Conservation (phyloP, 2,113 vertebrate genomes). For the Festucalex cinctus region DNA sequence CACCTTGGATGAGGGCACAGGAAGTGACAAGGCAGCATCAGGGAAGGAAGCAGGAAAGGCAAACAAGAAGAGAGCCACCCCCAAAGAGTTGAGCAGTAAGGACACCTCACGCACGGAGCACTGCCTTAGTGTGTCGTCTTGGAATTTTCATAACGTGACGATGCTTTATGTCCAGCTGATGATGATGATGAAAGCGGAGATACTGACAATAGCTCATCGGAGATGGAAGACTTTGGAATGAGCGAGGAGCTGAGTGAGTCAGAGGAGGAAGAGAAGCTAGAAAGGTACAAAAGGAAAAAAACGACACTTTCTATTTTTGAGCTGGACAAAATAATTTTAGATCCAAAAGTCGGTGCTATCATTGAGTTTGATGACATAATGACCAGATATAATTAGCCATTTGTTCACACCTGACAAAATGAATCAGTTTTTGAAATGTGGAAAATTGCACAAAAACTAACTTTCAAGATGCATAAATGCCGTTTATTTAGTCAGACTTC, state of each 20-base stretch:
- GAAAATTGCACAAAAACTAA: too few species aligned
- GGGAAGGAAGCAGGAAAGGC: constrained; percentile 60
- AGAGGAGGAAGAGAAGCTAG: constrained; percentile 73
- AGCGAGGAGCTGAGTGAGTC: constrained; percentile 77
- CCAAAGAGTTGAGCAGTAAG: constrained; percentile 28
- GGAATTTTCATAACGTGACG: constrained; percentile 11
- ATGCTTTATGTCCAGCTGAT: constrained; percentile 55
- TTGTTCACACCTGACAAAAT: too few species aligned
- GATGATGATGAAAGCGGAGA: constrained; percentile 21
- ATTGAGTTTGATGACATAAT: too few species aligned
- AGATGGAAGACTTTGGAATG: constrained; percentile 67
- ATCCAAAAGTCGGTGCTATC: too few species aligned
- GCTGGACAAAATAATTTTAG: not conserved
- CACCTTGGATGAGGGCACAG: constrained; percentile 74
- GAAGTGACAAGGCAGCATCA: constrained; percentile 66
- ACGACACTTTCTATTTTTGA: not conserved
- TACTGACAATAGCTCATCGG: constrained; percentile 43
- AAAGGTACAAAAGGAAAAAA: constrained; percentile 32
- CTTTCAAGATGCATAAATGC: too few species aligned
- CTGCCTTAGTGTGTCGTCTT: not conserved
- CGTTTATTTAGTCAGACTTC: too few species aligned
- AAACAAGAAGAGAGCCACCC: constrained; percentile 47
- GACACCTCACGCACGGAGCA: not conserved
- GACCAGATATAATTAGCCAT: too few species aligned
- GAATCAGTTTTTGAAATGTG: too few species aligned